A percentile compares a stretch with the other conserved stretches of the same genome.
phyloP scores from a whole-genome alignment of 2,113 vertebrate species.

The Albula glossodonta region DNA sequence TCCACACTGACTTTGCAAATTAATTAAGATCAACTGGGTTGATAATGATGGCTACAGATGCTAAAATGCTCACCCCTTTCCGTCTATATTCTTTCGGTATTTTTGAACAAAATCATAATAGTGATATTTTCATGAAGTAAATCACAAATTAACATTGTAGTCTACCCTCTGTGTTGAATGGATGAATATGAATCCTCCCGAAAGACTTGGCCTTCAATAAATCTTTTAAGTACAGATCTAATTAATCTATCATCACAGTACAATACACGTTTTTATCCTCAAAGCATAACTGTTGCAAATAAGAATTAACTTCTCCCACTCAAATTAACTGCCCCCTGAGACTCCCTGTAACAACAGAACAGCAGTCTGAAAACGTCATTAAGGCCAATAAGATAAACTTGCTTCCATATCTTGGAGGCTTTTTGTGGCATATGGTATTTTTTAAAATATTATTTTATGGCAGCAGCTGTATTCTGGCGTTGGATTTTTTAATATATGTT shows the following conservation, averaged over 20 bases:
- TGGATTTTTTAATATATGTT: slow-evolving; percentile 13
- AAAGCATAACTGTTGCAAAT: slow-evolving; percentile 12
- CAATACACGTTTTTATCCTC: slow-evolving; percentile 6
- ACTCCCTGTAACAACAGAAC: not conserved
- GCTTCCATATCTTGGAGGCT: not conserved
- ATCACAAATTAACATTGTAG: not conserved
- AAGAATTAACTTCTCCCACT: slow-evolving; percentile 8
- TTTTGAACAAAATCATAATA: not conserved
- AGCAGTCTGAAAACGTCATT: not conserved
- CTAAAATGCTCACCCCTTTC: not conserved
- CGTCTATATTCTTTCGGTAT: not conserved
- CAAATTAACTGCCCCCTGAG: not conserved
- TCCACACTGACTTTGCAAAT: not conserved
- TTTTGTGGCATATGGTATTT: not conserved
- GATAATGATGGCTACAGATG: not conserved
- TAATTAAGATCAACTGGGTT: not conserved
- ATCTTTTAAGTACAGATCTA: slow-evolving; percentile 1
- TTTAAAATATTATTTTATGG: not conserved
- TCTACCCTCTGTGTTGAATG: not conserved
- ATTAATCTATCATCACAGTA: slow-evolving; percentile 21
- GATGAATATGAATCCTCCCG: not conserved
- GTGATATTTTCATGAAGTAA: not conserved
- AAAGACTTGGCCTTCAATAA: not conserved
- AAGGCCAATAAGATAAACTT: not conserved
- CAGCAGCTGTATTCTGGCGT: not conserved